These are phyloP conservation scores for Crenuchus spilurus DNA, from an alignment of 2,797 vertebrate genomes.

Conservation along the genomic window DNA sequence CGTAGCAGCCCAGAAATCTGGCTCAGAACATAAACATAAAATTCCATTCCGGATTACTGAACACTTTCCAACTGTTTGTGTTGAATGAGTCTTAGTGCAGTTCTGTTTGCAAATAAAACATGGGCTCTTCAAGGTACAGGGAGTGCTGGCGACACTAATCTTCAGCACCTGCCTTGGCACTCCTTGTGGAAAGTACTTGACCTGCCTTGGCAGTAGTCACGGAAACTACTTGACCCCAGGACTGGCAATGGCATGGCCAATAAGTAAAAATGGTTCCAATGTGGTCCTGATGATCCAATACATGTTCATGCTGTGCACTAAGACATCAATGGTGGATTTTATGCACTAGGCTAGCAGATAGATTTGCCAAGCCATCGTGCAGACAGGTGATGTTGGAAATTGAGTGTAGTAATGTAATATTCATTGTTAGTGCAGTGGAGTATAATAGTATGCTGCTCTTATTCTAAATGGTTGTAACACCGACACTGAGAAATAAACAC, in stretches of 20 bases:
- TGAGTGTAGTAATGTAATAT: background rate
- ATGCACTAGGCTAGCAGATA: constrained; percentile 1
- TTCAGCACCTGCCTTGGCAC: constrained; percentile 57
- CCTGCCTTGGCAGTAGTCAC: constrained; percentile 16
- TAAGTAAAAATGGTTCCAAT: constrained; percentile 35
- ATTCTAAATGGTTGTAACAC: background rate
- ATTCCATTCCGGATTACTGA: constrained; percentile 52
- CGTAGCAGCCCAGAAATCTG: constrained; percentile 42
- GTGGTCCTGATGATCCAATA: constrained; percentile 22
- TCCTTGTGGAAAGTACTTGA: constrained; percentile 37
- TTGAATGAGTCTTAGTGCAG: constrained; percentile 58
- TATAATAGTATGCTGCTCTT: background rate
- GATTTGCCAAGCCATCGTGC: background rate
- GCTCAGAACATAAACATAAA: constrained; percentile 52
- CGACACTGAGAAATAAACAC: too few relatives aligned
- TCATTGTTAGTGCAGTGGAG: too few relatives aligned
- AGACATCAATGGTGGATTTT: constrained; percentile 18
- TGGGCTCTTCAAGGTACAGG: constrained; percentile 51
- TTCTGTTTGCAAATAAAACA: constrained; percentile 65
- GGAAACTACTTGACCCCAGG: constrained; percentile 46
- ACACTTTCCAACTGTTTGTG: constrained; percentile 58
- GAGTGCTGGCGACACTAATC: constrained; percentile 48
- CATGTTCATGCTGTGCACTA: constrained; percentile 18
- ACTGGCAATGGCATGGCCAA: constrained; percentile 46
- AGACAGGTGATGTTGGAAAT: background rate